Evolutionary conservation across 2,113 vertebrate species (phyloP), one percentile per base, ranked within the genome.

Genomic region (Burhinus oedicnemus): DNA sequence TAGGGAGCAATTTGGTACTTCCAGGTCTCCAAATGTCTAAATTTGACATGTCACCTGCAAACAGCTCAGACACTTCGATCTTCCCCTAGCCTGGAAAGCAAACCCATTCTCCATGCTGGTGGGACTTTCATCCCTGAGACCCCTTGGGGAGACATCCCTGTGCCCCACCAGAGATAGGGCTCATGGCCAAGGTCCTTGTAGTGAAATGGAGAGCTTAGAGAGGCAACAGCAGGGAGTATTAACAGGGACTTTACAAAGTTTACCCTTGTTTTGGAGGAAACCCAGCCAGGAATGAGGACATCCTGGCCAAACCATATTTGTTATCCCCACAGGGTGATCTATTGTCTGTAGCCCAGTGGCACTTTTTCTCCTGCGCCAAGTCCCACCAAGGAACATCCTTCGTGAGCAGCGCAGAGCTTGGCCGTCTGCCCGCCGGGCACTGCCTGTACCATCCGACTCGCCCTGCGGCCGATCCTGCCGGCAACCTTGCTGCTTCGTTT

Each of bases 401-500:
- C 0, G 0, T 40, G 58, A 77, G 80, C 64, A 78, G 89, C 0
- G 0, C 32, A 29, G 93, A 93, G 64, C 72, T 78, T 55, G 65
- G 68, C 87, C 0, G 0, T 8, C 70, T 47, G 65, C 70, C 55
- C 3, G 0, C 57, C 0, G 1, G 52, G 38, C 14, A 1, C 44
- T 68, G 30, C 79, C 66, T 19, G 9, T 6, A 15, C 51, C 89
- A 44, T 32, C 38, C 0, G 0, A 66, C 45, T 21, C 1, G 0
- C 26, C 76, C 64, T 0, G 1, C 0, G 0, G 80, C 55, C 0
- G 0, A 65, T 74, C 27, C 86, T 47, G 17, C 49, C 0, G 0
- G n/a, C 40, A 69, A 93, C 30, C 54, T 89, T 13, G 32, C 79
- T 70, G 91, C 55, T 94, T 66, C 1, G 0, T 76, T 32, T 71